Percentiles rank a stretch among this genome's conserved stretches.
phyloP scores from a whole-genome alignment of 1,140 invertebrate genomes.

The Cardiocondyla obscurior region DNA sequence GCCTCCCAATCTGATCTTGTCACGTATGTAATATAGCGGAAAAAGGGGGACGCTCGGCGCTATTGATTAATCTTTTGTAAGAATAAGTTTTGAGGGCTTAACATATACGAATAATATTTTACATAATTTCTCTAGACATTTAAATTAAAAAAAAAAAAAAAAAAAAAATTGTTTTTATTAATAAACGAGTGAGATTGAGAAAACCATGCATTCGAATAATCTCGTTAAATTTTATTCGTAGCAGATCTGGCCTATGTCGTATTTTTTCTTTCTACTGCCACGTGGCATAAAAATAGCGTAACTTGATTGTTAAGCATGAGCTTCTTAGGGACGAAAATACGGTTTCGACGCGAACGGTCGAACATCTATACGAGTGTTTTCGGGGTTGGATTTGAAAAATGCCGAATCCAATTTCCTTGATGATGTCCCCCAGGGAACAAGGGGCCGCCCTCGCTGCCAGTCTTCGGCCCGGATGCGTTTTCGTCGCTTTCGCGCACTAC shows the following conservation, averaged over 20 bases:
- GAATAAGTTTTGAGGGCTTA: neutral
- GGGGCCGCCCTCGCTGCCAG: slow-evolving; percentile 51
- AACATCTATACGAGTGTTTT: slow-evolving; percentile 71
- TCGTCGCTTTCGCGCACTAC: slow-evolving; percentile 62
- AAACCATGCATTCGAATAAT: neutral
- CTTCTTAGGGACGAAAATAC: slow-evolving; percentile 68
- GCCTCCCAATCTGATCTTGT: slow-evolving; percentile 30
- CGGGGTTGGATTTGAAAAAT: slow-evolving; percentile 78
- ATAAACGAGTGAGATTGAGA: neutral
- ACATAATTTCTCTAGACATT: neutral
- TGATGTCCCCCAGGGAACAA: slow-evolving; percentile 77
- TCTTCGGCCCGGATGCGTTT: slow-evolving; percentile 61
- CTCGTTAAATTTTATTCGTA: slow-evolving; percentile 3
- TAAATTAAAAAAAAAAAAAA: neutral
- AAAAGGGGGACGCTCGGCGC: neutral
- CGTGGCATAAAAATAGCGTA: slow-evolving; percentile 57
- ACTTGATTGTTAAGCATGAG: slow-evolving; percentile 66
- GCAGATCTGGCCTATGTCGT: neutral
- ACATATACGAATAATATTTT: neutral
- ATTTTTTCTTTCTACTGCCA: neutral
- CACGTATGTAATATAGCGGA: slow-evolving; percentile 32
- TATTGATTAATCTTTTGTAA: slow-evolving; percentile 27
- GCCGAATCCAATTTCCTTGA: slow-evolving; percentile 82
- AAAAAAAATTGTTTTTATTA: neutral
- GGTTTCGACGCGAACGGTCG: slow-evolving; percentile 61